These are phyloP conservation scores for Odontomachus brunneus DNA, from an alignment of 1,140 invertebrate species.

Conservation along the genomic window DNA sequence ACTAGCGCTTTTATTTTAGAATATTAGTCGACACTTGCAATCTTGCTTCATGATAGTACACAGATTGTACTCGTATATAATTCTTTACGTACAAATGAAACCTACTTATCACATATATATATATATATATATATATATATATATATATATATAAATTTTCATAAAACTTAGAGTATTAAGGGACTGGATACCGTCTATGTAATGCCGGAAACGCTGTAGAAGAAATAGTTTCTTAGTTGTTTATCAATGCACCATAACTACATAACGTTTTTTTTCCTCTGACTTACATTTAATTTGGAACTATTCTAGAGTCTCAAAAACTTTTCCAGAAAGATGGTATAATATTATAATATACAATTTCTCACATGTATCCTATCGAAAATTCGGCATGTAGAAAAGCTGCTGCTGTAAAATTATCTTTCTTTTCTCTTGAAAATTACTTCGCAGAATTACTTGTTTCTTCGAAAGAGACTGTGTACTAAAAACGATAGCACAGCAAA, in stretches of 20 bases:
- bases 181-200: neutral
- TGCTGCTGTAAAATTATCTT: neutral
- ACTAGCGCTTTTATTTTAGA: constrained; percentile 8
- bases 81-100: constrained; percentile 23
- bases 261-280: neutral
- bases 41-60: neutral
- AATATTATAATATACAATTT: neutral
- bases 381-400: neutral
- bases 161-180: neutral
- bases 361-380: neutral
- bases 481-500: no score
- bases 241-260: constrained; percentile 23
- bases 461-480: no score
- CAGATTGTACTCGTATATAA: neutral
- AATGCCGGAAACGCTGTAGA: neutral
- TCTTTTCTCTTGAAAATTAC: neutral
- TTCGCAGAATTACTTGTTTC: neutral
- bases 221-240: constrained; percentile 10
- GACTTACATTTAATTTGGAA: constrained; percentile 6
- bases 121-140: no score
- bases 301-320: neutral
- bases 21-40: neutral
- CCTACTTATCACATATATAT: constrained; percentile 1
- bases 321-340: neutral
- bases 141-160: neutral